These are phyloP conservation scores for Oegoconia quadripuncta DNA, from an alignment of 2,888 invertebrate genomes.

Conservation along the genomic window DNA sequence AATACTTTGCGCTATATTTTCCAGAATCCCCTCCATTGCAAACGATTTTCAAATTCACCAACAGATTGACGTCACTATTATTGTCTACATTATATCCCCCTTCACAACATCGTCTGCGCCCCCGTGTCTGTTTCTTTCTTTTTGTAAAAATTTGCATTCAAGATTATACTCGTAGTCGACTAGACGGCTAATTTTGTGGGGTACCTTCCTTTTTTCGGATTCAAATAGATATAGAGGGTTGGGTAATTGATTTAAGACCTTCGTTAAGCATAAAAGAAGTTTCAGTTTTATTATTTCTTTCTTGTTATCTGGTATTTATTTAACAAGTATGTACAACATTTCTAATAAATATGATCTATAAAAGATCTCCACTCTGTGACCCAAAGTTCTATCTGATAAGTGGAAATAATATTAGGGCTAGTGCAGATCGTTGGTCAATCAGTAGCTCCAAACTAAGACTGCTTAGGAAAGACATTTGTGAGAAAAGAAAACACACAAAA, in stretches of 20 bases:
- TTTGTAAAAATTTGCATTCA: conserved; percentile 43
- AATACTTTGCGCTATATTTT: too few relatives aligned
- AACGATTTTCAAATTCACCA: conserved; percentile 10
- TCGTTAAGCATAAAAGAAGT: conserved; percentile 12
- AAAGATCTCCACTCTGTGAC: too few relatives aligned
- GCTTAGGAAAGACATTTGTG: too few relatives aligned
- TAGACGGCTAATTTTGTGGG: conserved; percentile 36
- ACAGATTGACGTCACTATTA: background rate
- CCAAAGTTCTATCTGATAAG: too few relatives aligned
- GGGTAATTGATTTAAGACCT: conserved; percentile 15
- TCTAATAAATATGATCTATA: too few relatives aligned
- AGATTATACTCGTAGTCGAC: conserved; percentile 39
- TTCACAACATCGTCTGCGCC: background rate
- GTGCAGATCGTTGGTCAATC: too few relatives aligned
- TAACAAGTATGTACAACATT: background rate
- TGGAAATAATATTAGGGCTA: too few relatives aligned
- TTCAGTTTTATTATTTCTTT: conserved; percentile 6
- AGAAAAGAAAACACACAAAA: too few relatives aligned
- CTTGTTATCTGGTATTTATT: background rate
- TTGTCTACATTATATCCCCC: background rate
- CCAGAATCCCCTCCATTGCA: background rate
- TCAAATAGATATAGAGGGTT: conserved; percentile 15
- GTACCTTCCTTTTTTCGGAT: conserved; percentile 18
- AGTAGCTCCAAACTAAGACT: too few relatives aligned
- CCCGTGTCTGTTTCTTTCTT: conserved; percentile 30